These are phyloP conservation scores for Erinaceus europaeus DNA, from an alignment of 2,113 vertebrate genomes.

Conservation along the genomic window DNA sequence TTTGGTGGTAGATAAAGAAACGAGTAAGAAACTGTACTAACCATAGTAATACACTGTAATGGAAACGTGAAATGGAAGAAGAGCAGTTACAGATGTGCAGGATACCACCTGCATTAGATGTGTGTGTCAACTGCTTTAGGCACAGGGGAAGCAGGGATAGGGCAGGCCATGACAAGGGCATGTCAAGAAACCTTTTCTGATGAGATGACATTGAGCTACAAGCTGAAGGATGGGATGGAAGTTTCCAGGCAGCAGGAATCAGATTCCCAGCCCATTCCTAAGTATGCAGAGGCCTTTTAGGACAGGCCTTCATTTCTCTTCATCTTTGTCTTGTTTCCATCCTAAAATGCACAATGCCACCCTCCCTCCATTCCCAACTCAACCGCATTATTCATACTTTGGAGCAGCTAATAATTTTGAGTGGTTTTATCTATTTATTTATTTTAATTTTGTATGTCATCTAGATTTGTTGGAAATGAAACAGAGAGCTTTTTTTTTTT, in stretches of 20 bases:
- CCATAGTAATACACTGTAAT: neutral
- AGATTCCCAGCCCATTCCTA: neutral
- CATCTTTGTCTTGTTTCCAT: neutral
- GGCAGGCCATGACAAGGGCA: neutral
- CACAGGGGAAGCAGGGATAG: neutral
- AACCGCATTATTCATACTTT: neutral
- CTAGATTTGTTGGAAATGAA: neutral
- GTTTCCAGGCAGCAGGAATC: neutral
- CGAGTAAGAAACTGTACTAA: neutral
- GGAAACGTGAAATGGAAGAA: neutral
- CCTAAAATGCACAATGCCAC: neutral
- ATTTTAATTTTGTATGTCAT: neutral
- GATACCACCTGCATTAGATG: neutral
- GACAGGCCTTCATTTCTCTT: neutral
- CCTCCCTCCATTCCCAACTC: neutral
- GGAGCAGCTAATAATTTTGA: neutral
- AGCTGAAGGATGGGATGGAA: neutral
- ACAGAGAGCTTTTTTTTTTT: slow-evolving; percentile 19
- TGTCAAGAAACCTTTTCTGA: neutral
- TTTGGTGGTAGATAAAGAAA: neutral
- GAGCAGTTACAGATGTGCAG: neutral
- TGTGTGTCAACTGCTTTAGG: neutral
- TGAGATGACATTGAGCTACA: neutral
- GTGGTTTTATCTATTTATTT: too few relatives aligned
- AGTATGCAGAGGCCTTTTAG: neutral